These are phyloP conservation scores for Gallinago undulata DNA, from an alignment of 2,113 vertebrate genomes.

Conservation along the genomic window DNA sequence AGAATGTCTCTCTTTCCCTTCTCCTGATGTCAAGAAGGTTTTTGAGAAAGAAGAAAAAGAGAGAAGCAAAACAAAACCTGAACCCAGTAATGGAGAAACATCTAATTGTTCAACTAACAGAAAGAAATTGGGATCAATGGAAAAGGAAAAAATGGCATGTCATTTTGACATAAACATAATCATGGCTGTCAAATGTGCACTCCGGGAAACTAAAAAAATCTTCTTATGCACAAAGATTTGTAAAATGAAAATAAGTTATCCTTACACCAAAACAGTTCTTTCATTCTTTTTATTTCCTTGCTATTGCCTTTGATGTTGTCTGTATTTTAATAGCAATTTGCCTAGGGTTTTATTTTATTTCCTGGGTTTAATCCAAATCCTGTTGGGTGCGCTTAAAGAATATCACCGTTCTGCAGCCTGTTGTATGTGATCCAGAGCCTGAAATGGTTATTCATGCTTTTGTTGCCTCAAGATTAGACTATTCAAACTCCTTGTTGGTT, in stretches of 20 bases:
- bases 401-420: slow-evolving; percentile 51
- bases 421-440: slow-evolving; percentile 55
- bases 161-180: not conserved
- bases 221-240: not conserved
- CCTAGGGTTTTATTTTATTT: slow-evolving; percentile 34
- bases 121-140: not conserved
- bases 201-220: not conserved
- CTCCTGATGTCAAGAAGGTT: not conserved
- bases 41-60: not conserved
- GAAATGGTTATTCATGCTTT: slow-evolving; percentile 56
- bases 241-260: slow-evolving; percentile 1
- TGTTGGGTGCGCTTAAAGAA: slow-evolving; percentile 12
- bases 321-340: slow-evolving; percentile 38
- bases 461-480: slow-evolving; percentile 40
- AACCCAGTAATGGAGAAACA: not conserved
- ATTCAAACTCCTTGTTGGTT: slow-evolving; percentile 1
- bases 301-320: slow-evolving; percentile 19
- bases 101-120: not conserved
- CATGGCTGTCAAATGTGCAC: not conserved
- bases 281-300: slow-evolving; percentile 1
- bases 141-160: not conserved
- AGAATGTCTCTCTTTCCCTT: not conserved
- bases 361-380: slow-evolving; percentile 46
- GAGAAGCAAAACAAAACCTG: not conserved
- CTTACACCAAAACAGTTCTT: not conserved